These are phyloP conservation scores for Luehdorfia chinensis DNA, from an alignment of 1,140 invertebrate species.

Conservation along the genomic window DNA sequence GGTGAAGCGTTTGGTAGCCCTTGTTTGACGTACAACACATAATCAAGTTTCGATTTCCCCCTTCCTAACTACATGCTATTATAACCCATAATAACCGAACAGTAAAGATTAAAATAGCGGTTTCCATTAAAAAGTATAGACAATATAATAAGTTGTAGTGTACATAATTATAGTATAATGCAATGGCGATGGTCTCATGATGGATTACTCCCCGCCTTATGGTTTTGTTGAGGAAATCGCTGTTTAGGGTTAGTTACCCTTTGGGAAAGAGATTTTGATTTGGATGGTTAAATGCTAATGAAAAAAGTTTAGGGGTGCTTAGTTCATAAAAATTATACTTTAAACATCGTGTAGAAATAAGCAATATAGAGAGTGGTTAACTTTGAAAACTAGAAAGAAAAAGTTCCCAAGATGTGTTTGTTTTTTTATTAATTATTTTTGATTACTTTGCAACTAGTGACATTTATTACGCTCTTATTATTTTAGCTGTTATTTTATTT, in stretches of 20 bases:
- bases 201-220: constrained; percentile 46
- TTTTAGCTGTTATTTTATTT: too few relatives aligned
- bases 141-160: background rate
- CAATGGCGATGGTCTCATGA: constrained; percentile 30
- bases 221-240: constrained; percentile 37
- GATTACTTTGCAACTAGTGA: too few relatives aligned
- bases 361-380: too few relatives aligned
- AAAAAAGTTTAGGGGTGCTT: constrained; percentile 29
- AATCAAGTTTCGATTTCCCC: background rate
- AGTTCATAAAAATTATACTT: too few relatives aligned
- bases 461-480: too few relatives aligned
- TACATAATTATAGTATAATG: constrained; percentile 49
- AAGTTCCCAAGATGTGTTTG: too few relatives aligned
- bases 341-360: too few relatives aligned
- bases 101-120: background rate
- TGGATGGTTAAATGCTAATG: constrained; percentile 18
- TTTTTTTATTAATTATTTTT: too few relatives aligned
- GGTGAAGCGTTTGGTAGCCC: constrained; percentile 21
- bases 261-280: constrained; percentile 30
- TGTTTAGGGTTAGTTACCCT: constrained; percentile 30
- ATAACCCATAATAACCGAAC: background rate
- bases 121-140: background rate
- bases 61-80: background rate
- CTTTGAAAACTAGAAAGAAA: too few relatives aligned
- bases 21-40: constrained; percentile 17